Conservation (phyloP, 2,797 vertebrate species). For the Fratercula arctica region DNA sequence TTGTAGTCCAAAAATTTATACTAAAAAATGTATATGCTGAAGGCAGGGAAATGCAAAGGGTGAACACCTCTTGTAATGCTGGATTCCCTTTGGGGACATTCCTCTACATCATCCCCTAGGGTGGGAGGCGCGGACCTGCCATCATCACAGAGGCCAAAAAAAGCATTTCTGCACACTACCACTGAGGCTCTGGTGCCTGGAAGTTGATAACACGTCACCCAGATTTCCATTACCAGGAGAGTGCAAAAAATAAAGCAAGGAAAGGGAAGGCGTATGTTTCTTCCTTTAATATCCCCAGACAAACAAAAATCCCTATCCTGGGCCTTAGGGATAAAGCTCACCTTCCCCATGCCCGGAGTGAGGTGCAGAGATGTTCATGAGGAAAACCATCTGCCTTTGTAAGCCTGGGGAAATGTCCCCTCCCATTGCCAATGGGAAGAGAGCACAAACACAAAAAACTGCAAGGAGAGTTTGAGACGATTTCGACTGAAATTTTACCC, state of each 20-base stretch:
- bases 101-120: not conserved
- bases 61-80: not conserved
- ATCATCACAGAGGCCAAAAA: not conserved
- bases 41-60: constrained; percentile 30
- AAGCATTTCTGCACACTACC: not conserved
- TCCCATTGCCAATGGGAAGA: not conserved
- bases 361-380: not conserved
- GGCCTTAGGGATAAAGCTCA: not conserved
- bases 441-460: not conserved
- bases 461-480: accelerated
- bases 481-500: not conserved
- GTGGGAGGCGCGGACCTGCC: not conserved
- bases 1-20: not conserved
- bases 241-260: not conserved
- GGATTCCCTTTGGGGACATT: not conserved
- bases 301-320: not conserved
- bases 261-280: not conserved
- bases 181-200: not conserved
- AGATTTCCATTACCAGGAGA: not conserved
- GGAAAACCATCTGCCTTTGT: not conserved
- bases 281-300: not conserved
- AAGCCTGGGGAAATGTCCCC: not conserved
- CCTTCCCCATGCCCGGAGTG: not conserved
- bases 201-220: not conserved
- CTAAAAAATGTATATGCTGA: not conserved